Percentiles rank a stretch among this genome's conserved stretches.
Evolutionary conservation across 2,113 vertebrate genomes (phyloP).

Genomic region (Xiphophorus couchianus): DNA sequence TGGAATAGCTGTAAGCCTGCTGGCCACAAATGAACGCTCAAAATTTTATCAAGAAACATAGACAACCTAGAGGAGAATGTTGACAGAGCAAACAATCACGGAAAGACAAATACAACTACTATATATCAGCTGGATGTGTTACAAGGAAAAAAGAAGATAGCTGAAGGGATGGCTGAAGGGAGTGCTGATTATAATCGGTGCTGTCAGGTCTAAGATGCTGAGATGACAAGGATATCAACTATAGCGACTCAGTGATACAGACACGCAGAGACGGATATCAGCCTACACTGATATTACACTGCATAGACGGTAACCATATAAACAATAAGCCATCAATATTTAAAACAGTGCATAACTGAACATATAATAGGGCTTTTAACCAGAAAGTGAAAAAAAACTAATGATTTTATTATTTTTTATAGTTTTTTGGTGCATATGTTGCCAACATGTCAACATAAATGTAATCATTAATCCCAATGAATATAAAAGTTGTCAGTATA

Average conservation of each 20-base stretch:
- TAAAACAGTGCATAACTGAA: neutral
- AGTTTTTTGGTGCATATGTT: neutral
- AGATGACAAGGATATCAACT: constrained; percentile 70
- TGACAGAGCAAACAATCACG: constrained; percentile 42
- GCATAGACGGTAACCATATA: constrained; percentile 26
- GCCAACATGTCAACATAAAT: neutral
- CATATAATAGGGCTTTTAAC: neutral
- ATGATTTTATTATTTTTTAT: neutral
- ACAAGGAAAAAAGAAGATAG: constrained; percentile 28
- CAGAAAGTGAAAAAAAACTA: neutral
- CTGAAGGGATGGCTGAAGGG: constrained; percentile 47
- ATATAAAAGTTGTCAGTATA: neutral
- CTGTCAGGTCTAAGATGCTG: constrained; percentile 72
- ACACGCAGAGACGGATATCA: constrained; percentile 64
- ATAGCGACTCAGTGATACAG: constrained; percentile 61
- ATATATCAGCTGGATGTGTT: constrained; percentile 30
- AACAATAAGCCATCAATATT: constrained; percentile 30
- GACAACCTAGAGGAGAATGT: constrained; percentile 18
- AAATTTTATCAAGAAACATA: neutral
- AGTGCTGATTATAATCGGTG: constrained; percentile 63
- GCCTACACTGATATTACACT: constrained; percentile 44
- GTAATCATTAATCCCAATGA: neutral
- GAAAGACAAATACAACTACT: constrained; percentile 36
- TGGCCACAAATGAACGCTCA: neutral
- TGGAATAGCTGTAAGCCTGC: neutral